phyloP scores from a whole-genome alignment of 1,140 invertebrate genomes.

The Neodiprion fabricii region DNA sequence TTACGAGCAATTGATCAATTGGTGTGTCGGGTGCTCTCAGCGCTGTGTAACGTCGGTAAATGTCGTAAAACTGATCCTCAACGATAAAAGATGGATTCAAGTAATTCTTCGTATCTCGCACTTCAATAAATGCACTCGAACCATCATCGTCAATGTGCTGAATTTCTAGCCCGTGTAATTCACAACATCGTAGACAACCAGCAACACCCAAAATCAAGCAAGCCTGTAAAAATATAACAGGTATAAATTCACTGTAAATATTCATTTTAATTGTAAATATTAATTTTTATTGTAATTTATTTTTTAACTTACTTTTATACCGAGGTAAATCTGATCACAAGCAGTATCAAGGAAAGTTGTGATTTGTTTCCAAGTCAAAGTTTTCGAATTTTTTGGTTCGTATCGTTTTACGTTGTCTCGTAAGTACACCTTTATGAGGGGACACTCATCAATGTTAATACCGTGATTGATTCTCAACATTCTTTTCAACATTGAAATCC shows the following conservation, averaged over 20 bases:
- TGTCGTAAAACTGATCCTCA: neutral
- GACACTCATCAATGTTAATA: neutral
- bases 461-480: neutral
- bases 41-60: constrained; percentile 4
- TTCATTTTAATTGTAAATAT: neutral
- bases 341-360: neutral
- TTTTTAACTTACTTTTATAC: neutral
- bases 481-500: neutral
- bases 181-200: neutral
- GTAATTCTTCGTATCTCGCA: constrained; percentile 15
- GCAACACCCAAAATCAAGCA: neutral
- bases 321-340: constrained; percentile 2
- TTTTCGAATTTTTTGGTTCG: neutral
- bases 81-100: constrained; percentile 17
- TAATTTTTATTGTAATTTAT: neutral
- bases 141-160: neutral
- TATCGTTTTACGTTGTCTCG: neutral
- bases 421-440: neutral
- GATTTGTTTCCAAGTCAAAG: neutral
- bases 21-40: constrained; percentile 7
- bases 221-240: neutral
- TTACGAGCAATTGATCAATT: constrained; percentile 14
- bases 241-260: neutral
- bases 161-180: neutral
- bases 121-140: neutral